phyloP scores from a whole-genome alignment of 2,888 invertebrate species.

The Ormyrus pomaceus region DNA sequence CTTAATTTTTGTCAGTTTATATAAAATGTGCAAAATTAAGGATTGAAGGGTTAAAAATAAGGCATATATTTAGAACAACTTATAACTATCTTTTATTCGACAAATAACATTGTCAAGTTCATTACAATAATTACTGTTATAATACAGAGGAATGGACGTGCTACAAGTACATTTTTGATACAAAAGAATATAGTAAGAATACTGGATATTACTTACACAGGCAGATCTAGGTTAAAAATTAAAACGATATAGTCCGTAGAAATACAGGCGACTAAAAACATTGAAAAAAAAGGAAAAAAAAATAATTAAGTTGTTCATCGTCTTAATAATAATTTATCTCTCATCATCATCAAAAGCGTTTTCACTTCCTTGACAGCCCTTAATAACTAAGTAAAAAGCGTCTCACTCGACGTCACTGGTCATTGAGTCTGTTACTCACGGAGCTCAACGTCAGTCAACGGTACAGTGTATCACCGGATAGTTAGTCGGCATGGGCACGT shows the following conservation, averaged over 20 bases:
- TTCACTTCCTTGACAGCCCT: conserved; percentile 27
- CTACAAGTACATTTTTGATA: conserved; percentile 45
- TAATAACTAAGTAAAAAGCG: conserved; percentile 54
- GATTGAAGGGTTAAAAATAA: conserved; percentile 5
- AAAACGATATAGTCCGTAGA: background rate
- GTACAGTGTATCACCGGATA: conserved; percentile 60
- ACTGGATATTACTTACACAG: conserved; percentile 9
- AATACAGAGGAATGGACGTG: conserved; percentile 56
- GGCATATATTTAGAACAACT: conserved; percentile 44
- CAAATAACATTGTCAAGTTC: conserved; percentile 46
- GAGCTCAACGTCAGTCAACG: conserved; percentile 38
- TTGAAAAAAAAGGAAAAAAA: background rate
- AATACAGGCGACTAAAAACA: background rate
- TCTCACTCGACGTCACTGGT: conserved; percentile 28
- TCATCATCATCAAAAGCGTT: conserved; percentile 3
- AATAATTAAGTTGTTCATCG: conserved; percentile 3
- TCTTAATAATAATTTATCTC: background rate
- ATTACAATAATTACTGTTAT: conserved; percentile 54
- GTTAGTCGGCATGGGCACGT: conserved; percentile 61
- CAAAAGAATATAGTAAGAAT: conserved; percentile 24
- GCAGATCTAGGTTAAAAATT: background rate
- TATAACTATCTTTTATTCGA: conserved; percentile 52
- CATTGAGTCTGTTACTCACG: background rate
- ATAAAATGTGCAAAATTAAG: no score
- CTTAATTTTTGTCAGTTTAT: no score